Evolutionary conservation across 2,113 vertebrate species (phyloP), one percentile per base, ranked within the genome.

Genomic region (Gambusia affinis): DNA sequence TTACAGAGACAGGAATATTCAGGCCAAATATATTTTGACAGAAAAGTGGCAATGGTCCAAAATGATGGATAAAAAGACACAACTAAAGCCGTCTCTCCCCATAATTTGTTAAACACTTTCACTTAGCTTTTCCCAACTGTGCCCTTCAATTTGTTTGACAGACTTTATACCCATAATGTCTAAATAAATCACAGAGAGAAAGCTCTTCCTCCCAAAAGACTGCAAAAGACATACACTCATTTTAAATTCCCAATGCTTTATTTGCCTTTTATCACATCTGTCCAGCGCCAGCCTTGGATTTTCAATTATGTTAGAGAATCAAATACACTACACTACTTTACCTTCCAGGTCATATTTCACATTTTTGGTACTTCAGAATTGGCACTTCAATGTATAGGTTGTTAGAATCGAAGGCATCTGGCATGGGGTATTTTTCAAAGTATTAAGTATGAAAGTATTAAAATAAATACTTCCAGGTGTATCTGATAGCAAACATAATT

Each of bases 101-200:
- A 87, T 87, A 68, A 90, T 86, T 89, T 92, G 89, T 88, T 92
- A 77, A 91, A 90, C 82, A 85, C 31, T 85, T 82, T 76, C 22
- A 81, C 79, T 85, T 39, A 70, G 64, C 61, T 78, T 75, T 69
- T 75, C 79, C 78, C 84, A 89, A 84, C 60, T 81, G 83, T 76
- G 79, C 76, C 75, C 75, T 70, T 84, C 74, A 84, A 88, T 90
- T 91, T 80, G 81, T 87, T 74, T 88, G 85, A 88, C 84, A 89
- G 84, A 78, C 74, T 87, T 79, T 80, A 84, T 84, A 89, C 37
- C 60, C 82, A 35, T 42, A 24, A 57, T 69, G 72, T 90, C 68
- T 84, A 60, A 86, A 86, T 81, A 88, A 87, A 64, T 87, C 73
- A 83, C 31, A 8, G 33, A 78, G 57, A 64, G 31, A 68, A 75